Evolutionary conservation across 2,113 vertebrate genomes (phyloP), one percentile per base, ranked within the genome.

Genomic region (Mesocricetus auratus): DNA sequence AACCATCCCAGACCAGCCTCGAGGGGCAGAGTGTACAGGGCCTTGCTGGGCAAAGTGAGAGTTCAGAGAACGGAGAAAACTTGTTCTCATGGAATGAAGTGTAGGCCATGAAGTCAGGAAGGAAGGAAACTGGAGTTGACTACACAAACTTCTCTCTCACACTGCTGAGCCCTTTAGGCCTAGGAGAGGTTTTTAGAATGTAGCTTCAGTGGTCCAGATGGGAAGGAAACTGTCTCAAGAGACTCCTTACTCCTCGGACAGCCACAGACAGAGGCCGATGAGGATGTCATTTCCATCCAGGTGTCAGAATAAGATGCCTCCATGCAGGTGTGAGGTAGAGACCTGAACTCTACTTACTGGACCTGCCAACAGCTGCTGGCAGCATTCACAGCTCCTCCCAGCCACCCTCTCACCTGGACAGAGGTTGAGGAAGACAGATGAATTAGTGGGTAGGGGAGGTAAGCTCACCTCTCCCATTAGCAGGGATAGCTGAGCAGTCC

Each of bases 151-250:
- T 45, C 29, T 45, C 50, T 64, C 39, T 50, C 2, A 11, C 47
- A 64, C 68, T 22, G 21, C 26, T 12, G n/a, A 39, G 45, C 10
- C 45, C 56, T 10, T 58, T 10, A 10, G 10, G 5, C 50, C 36
- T 58, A 0, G 66, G 6, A 2, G 56, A 13, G 3, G 33, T 50
- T 45, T 11, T 12, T 0, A 17, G 86, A 78, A 62, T 33, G 0
- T 8, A 15, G 74, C 10, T 68, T 73, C 42, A 13, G 12, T 47
- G 60, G 31, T 24, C 12, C 7, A n/a, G 85, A 16, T 45, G 36
- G 78, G 58, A 93, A 64, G 79, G 60, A 22, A 26, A 26, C 33
- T 22, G 21, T 62, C 74, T n/a, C 31, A 22, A 71, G 39, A 56
- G 45, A 42, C 5, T 12, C 26, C 50, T 71, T 39, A 2, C 33